phyloP scores from a whole-genome alignment of 2,797 vertebrate genomes.

The Phoeniculus purpureus region DNA sequence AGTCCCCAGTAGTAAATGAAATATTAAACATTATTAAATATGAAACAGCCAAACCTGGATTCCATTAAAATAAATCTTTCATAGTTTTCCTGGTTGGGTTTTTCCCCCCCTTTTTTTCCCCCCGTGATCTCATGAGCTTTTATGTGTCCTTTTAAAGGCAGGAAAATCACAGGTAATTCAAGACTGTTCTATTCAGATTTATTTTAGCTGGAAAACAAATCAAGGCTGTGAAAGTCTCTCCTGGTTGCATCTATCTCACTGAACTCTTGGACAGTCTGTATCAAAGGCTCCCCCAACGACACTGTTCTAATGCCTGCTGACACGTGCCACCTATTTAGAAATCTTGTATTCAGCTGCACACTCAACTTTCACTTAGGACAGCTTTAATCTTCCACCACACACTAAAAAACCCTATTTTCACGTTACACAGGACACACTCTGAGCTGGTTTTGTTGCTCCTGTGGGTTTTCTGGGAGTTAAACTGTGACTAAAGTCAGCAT shows the following conservation, averaged over 20 bases:
- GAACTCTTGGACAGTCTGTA: slow-evolving; percentile 26
- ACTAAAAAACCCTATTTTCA: not conserved
- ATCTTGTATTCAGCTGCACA: slow-evolving; percentile 22
- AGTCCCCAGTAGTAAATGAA: slow-evolving; percentile 75
- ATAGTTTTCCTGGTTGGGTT: slow-evolving; percentile 26
- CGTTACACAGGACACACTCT: not conserved
- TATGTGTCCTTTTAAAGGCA: slow-evolving; percentile 51
- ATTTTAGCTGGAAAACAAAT: slow-evolving; percentile 66
- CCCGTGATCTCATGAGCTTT: slow-evolving; percentile 34
- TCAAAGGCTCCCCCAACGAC: slow-evolving; percentile 64
- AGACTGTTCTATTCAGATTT: slow-evolving; percentile 49
- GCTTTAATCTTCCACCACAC: slow-evolving; percentile 50
- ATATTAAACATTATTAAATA: slow-evolving; percentile 76
- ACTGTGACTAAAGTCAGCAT: not conserved
- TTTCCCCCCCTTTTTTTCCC: not conserved
- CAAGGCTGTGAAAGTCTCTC: slow-evolving; percentile 39
- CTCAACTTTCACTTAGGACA: slow-evolving; percentile 41
- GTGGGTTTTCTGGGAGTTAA: slow-evolving; percentile 9
- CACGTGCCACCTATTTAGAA: slow-evolving; percentile 56
- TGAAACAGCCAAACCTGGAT: slow-evolving; percentile 73
- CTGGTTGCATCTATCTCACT: not conserved
- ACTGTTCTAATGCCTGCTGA: slow-evolving; percentile 44
- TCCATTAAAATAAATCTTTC: slow-evolving; percentile 76
- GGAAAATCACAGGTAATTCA: slow-evolving; percentile 60
- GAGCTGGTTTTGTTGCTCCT: not conserved